phyloP scores from a whole-genome alignment of 2,888 invertebrate species.

The Margaritifera margaritifera region DNA sequence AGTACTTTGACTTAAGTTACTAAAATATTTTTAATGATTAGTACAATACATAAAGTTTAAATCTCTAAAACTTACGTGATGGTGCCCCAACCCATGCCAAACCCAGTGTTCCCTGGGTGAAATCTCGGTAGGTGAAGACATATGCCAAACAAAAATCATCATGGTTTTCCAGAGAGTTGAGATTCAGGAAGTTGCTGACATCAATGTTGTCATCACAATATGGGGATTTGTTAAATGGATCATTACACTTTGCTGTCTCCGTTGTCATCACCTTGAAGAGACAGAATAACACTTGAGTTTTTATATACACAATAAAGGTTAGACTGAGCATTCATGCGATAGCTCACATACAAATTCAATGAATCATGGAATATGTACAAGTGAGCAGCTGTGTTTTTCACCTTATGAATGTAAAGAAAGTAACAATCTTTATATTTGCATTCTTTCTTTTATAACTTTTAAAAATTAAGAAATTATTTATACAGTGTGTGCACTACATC shows the following conservation, averaged over 20 bases:
- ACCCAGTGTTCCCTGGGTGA: conserved; percentile 97
- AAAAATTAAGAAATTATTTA: too few relatives aligned
- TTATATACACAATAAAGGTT: too few relatives aligned
- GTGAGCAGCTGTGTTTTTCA: too few relatives aligned
- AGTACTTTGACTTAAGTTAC: background rate
- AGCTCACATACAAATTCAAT: too few relatives aligned
- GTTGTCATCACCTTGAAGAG: background rate
- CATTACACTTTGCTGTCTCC: conserved; percentile 4
- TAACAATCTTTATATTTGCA: too few relatives aligned
- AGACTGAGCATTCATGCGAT: too few relatives aligned
- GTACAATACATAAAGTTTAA: background rate
- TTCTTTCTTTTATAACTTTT: too few relatives aligned
- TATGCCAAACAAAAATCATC: conserved; percentile 99
- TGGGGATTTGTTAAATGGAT: conserved; percentile 15
- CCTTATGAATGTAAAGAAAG: too few relatives aligned
- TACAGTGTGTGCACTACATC: too few relatives aligned
- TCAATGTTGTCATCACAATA: conserved; percentile 98
- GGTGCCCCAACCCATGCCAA: conserved; percentile 98
- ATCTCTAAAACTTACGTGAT: conserved; percentile 50
- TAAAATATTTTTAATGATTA: background rate
- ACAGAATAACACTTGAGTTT: background rate
- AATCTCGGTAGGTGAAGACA: conserved; percentile 98
- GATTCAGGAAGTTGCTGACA: conserved; percentile 98
- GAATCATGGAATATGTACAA: too few relatives aligned
- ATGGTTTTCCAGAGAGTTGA: conserved; percentile 97